These are phyloP conservation scores for Ladona fulva DNA, from an alignment of 1,140 invertebrate genomes.

Conservation along the genomic window DNA sequence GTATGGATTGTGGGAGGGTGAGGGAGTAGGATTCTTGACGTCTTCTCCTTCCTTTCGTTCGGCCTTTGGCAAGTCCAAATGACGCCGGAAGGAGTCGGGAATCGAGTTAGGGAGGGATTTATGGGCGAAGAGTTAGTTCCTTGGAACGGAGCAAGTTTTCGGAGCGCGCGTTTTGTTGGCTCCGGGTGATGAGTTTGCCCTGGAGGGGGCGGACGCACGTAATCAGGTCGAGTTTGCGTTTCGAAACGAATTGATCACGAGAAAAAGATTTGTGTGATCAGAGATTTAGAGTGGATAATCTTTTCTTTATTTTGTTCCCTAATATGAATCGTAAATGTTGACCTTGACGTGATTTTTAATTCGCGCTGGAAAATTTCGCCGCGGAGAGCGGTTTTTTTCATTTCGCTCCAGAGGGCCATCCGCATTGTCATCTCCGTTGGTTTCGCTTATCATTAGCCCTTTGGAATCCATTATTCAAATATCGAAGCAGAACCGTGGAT, in stretches of 20 bases:
- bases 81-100: not conserved
- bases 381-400: no score
- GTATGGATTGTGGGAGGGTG: not conserved
- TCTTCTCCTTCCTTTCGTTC: not conserved
- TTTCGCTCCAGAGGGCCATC: no score
- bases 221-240: slow-evolving; percentile 8
- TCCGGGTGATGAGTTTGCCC: not conserved
- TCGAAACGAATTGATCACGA: not conserved
- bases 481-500: no score
- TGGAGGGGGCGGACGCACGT: not conserved
- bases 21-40: not conserved
- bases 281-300: slow-evolving; percentile 8
- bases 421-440: no score
- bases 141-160: slow-evolving; percentile 4
- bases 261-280: slow-evolving; percentile 8
- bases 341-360: no score
- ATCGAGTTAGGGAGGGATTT: slow-evolving; percentile 1
- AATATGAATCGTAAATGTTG: no score
- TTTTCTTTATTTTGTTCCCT: not conserved
- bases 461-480: no score
- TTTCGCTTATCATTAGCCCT: no score
- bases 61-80: not conserved
- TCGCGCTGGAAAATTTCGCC: no score
- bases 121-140: not conserved
- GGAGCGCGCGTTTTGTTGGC: not conserved